Percentiles rank a stretch among this genome's conserved stretches.
phyloP scores from a whole-genome alignment of 2,113 vertebrate species.

The Hystrix brachyura region DNA sequence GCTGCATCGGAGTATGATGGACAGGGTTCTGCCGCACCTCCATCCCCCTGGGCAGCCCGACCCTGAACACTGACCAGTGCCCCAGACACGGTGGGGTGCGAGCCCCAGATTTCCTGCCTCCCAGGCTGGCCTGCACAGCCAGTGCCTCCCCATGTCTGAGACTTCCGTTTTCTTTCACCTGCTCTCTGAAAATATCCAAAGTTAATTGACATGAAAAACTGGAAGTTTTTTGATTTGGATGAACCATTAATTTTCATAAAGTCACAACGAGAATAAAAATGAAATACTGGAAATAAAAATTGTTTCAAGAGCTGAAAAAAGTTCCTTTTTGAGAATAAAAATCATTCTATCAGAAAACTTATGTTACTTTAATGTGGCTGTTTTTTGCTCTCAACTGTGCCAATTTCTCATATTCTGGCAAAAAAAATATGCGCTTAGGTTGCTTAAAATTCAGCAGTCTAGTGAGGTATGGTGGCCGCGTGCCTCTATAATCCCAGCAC shows the following conservation, averaged over 20 bases:
- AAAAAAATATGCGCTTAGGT: constrained; percentile 44
- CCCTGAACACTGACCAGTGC: no score
- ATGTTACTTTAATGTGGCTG: background rate
- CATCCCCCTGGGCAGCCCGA: no score
- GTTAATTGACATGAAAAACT: constrained; percentile 2
- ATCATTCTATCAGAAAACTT: constrained; percentile 14
- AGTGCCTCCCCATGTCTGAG: background rate
- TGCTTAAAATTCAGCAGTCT: constrained; percentile 45
- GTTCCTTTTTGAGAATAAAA: background rate
- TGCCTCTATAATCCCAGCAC: background rate
- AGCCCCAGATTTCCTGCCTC: background rate
- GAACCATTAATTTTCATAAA: background rate
- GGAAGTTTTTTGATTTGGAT: background rate
- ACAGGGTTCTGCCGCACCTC: background rate
- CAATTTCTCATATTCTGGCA: constrained; percentile 58
- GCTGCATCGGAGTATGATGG: background rate
- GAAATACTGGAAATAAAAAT: constrained; percentile 25
- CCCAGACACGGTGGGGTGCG: background rate
- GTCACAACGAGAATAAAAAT: constrained; percentile 40
- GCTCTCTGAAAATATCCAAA: background rate
- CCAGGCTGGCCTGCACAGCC: background rate
- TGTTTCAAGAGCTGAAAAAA: constrained; percentile 1
- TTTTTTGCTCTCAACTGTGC: constrained; percentile 23
- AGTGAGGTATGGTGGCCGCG: no score
- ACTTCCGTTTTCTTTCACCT: constrained; percentile 11